Conservation (phyloP, 2,797 vertebrate species). For the Eulemur rubriventer region DNA sequence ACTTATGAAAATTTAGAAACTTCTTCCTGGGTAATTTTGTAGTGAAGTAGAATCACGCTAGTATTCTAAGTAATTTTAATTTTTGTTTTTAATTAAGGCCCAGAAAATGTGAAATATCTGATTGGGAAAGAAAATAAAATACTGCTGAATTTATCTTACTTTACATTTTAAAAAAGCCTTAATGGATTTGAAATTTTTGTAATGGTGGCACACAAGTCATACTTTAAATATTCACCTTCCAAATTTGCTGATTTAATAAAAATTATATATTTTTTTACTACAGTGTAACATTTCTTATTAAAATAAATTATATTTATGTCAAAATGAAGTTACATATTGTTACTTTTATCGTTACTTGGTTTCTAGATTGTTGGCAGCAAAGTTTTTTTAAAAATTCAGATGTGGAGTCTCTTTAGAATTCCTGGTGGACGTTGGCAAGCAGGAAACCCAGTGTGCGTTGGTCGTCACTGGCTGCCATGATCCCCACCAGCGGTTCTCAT, state of each 20-base stretch:
- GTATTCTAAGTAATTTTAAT: constrained; percentile 24
- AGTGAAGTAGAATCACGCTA: background rate
- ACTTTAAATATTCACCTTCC: background rate
- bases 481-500: constrained; percentile 81
- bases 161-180: background rate
- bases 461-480: background rate
- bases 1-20: background rate
- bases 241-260: constrained; percentile 4
- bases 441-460: background rate
- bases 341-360: constrained; percentile 28
- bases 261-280: background rate
- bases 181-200: background rate
- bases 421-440: background rate
- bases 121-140: background rate
- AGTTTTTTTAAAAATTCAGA: background rate
- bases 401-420: background rate
- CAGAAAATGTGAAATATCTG: background rate
- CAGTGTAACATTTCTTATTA: background rate
- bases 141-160: background rate
- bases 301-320: background rate
- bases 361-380: background rate
- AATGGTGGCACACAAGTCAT: background rate
- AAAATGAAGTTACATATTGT: background rate
- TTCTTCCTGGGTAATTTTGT: background rate
- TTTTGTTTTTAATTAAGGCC: background rate